Evolutionary conservation across 2,888 invertebrate species (phyloP).

Genomic region (Poecilobothrus nobilitatus): DNA sequence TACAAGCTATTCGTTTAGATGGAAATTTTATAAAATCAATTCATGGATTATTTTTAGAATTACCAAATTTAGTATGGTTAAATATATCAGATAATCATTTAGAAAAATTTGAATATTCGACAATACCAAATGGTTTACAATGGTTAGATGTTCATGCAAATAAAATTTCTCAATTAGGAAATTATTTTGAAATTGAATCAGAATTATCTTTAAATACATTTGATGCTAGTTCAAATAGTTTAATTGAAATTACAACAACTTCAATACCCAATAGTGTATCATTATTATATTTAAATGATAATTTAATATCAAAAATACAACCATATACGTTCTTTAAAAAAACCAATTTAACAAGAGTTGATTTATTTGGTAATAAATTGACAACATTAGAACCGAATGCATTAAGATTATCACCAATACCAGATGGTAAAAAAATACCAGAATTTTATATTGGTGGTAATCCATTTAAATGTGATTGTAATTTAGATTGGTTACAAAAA

Average conservation of each 20-base stretch:
- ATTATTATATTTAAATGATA: conserved; percentile 79
- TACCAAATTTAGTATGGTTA: conserved; percentile 76
- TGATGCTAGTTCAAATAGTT: conserved; percentile 80
- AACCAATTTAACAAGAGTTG: conserved; percentile 80
- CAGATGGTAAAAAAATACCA: conserved; percentile 66
- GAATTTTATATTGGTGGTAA: conserved; percentile 90
- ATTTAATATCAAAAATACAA: conserved; percentile 76
- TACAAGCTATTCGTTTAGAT: conserved; percentile 83
- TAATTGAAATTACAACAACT: conserved; percentile 65
- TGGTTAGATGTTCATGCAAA: conserved; percentile 88
- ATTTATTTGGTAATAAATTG: conserved; percentile 86
- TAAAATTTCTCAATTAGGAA: conserved; percentile 70
- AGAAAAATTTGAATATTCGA: conserved; percentile 80
- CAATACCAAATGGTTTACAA: conserved; percentile 72
- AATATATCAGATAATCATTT: conserved; percentile 87
- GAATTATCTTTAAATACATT: conserved; percentile 71
- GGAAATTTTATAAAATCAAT: conserved; percentile 76
- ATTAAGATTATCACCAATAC: conserved; percentile 70
- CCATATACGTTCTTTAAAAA: conserved; percentile 86
- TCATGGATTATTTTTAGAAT: conserved; percentile 71
- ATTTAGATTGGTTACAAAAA: conserved; percentile 89
- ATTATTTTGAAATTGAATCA: conserved; percentile 62
- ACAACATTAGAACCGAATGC: conserved; percentile 85
- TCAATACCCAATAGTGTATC: conserved; percentile 79
- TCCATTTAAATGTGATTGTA: conserved; percentile 90